These are phyloP conservation scores for Pelobates fuscus DNA, from an alignment of 2,113 vertebrate species.

Conservation along the genomic window DNA sequence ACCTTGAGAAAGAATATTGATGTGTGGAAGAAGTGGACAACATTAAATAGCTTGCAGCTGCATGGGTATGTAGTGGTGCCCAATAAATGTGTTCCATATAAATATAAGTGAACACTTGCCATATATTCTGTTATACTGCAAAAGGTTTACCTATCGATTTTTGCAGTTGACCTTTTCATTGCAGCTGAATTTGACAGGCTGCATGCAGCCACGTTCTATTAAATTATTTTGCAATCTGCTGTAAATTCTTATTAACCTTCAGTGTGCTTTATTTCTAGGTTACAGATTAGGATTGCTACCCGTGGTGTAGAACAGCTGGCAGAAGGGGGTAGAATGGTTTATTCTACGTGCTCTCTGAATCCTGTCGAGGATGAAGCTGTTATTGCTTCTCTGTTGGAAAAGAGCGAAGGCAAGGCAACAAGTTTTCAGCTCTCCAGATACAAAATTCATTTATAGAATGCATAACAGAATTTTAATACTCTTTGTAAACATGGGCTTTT, in stretches of 20 bases:
- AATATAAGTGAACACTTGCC: background rate
- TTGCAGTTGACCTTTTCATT: background rate
- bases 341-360: conserved; percentile 94
- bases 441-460: background rate
- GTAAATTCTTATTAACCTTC: conserved; percentile 30
- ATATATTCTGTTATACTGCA: background rate
- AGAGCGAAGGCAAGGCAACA: conserved; percentile 84
- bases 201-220: conserved; percentile 2
- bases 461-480: background rate
- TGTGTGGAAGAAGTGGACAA: conserved; percentile 98
- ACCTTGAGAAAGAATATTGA: conserved; percentile 98
- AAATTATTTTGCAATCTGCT: conserved; percentile 18
- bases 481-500: background rate
- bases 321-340: conserved; percentile 93
- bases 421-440: background rate
- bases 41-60: conserved; percentile 92
- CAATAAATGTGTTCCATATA: background rate
- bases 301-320: conserved; percentile 93
- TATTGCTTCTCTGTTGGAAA: conserved; percentile 87
- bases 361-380: conserved; percentile 95
- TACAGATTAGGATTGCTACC: conserved; percentile 91
- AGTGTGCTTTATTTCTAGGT: conserved; percentile 63
- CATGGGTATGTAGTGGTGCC: conserved; percentile 80
- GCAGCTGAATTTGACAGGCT: background rate
- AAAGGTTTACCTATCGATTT: background rate